Conservation (phyloP, 2,888 invertebrate genomes). For the Arenicola marina region DNA sequence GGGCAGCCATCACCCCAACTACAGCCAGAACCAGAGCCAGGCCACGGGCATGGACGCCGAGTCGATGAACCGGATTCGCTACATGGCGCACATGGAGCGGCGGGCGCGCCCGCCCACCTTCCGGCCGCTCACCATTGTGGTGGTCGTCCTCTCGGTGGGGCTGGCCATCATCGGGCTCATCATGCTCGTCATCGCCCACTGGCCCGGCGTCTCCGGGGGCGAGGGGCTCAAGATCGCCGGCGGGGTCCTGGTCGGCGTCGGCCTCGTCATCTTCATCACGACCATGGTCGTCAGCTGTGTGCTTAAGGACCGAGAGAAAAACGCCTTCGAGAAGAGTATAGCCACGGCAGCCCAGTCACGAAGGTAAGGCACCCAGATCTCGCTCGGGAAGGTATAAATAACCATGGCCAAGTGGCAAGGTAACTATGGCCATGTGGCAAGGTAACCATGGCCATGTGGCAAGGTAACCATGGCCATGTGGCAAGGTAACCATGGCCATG, state of each 20-base stretch:
- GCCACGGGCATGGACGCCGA: background rate
- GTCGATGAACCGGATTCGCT: background rate
- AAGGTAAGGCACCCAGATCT: no score
- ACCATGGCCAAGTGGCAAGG: no score
- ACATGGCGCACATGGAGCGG: conserved; percentile 10
- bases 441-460: no score
- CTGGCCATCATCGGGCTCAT: conserved; percentile 34
- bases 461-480: no score
- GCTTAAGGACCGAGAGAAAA: background rate
- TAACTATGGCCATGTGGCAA: no score
- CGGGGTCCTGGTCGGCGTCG: conserved; percentile 28
- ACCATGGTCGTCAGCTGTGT: conserved; percentile 15
- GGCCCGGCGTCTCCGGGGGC: conserved; percentile 30
- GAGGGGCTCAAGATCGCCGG: conserved; percentile 35
- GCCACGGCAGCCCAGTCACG: background rate
- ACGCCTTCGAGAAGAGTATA: background rate
- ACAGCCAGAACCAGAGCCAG: no score
- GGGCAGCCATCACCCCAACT: no score
- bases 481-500: no score
- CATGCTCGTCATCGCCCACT: conserved; percentile 34
- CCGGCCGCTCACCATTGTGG: conserved; percentile 30
- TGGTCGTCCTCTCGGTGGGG: conserved; percentile 31
- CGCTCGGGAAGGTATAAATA: no score
- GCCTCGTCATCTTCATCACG: conserved; percentile 20
- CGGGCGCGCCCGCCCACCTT: background rate